Evolutionary conservation across 2,113 vertebrate genomes (phyloP), one percentile per base, ranked within the genome.

Genomic region (Rhabdornis inornatus): DNA sequence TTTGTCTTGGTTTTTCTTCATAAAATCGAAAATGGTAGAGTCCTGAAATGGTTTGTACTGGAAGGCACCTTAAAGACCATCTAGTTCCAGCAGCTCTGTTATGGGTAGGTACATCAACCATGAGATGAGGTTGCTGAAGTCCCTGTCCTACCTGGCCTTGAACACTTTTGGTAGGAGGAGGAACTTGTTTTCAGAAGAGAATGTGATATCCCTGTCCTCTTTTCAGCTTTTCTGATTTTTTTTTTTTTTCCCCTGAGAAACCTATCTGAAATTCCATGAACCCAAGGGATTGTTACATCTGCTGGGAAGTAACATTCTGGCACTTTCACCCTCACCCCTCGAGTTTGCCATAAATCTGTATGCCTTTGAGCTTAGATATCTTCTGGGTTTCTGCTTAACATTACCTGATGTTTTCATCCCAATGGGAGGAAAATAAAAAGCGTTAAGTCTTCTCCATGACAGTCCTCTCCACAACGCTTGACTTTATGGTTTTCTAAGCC

Each of bases 141-240:
- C 37, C 15, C 19, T 11, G 6, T 50, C 22, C 37, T 37, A 9
- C 18, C 18, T 64, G 37, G 45, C n/a, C 55, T 47, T 60, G 24
- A 47, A 31, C 24, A 15, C 3, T 31, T 37, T 30, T n/a, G 5
- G 10, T 22, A 10, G 37, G 11, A 87, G 49, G 18, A 72, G n/a
- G 10, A 76, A 4, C 14, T 55, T 82, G 17, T 5, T 77, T 87
- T 55, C 16, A 35, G 52, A 82, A 71, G 22, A 55, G 28, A 11
- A 12, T 66, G 9, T 30, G 35, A 60, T 83, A 35, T 12, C 5
- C 11, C 0, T 0, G 10, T 57, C 49, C 30, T 71, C 9, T 11
- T 71, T 31, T 24, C 63, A 74, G 28, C 13, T 49, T 49, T 49
- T 49, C 47, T 42, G 20, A 20, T 2, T 22, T 7, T 33, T 39